These are phyloP conservation scores for Pangasius djambal DNA, from an alignment of 2,797 vertebrate species.

Conservation along the genomic window DNA sequence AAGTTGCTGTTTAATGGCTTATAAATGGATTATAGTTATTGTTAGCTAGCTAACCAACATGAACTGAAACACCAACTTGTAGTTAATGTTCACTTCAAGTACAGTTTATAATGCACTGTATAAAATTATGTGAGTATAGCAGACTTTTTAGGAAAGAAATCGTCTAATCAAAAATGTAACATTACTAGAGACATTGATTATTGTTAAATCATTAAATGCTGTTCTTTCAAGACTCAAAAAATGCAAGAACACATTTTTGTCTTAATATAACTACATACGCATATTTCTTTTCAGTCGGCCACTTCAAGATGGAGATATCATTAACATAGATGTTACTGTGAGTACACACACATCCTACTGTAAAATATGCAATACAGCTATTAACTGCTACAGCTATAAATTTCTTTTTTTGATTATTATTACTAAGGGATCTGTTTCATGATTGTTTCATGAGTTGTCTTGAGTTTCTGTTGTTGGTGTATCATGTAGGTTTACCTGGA, in stretches of 20 bases:
- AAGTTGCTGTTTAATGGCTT: not conserved
- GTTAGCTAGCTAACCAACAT: not conserved
- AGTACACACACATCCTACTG: conserved; percentile 69
- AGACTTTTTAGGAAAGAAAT: not conserved
- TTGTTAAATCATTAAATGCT: not conserved
- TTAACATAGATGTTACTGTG: conserved; percentile 98
- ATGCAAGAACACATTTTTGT: not conserved
- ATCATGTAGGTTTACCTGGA: conserved; percentile 88
- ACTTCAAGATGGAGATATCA: conserved; percentile 95
- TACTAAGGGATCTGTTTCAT: not conserved
- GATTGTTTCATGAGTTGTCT: not conserved
- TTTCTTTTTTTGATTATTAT: not conserved
- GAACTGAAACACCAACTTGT: not conserved
- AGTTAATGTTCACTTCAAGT: not conserved
- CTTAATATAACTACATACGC: no score
- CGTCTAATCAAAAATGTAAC: not conserved
- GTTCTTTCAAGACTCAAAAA: not conserved
- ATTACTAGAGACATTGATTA: not conserved
- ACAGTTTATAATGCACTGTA: not conserved
- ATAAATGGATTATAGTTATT: not conserved
- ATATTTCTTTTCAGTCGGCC: conserved; percentile 82
- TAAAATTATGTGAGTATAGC: not conserved
- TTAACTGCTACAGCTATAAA: not conserved
- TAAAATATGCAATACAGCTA: not conserved
- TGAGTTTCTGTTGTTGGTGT: conserved; percentile 8